Base-by-base conservation (phyloP, 2,888 invertebrate species). In the Epistrophella euchroma region DNA sequence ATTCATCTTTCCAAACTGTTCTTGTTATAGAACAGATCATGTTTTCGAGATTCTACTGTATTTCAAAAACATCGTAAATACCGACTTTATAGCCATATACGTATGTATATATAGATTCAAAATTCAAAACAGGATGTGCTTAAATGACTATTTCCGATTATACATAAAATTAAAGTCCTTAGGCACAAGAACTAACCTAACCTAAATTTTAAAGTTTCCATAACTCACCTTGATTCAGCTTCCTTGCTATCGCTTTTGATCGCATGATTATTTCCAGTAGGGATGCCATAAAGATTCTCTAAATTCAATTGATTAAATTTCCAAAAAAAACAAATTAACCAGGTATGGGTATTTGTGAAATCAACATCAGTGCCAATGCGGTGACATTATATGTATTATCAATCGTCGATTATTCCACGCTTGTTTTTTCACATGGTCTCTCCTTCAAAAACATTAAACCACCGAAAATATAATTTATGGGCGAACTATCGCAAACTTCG, bases 171-270 rank as follows among this genome's bases (percentile, higher is more conserved):
- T n/a, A n/a, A n/a, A n/a, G n/a, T n/a, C n/a, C n/a, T n/a, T n/a
- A n/a, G n/a, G n/a, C n/a, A n/a, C n/a, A n/a, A n/a, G n/a, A n/a
- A n/a, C n/a, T n/a, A n/a, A n/a, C n/a, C n/a, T n/a, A 28, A 28
- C 28, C 28, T 28, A 0, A 0, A 4, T 28, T 28, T 28, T 28
- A 2, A 28, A 58, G 15, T 22, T 15, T 52, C 15, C 25, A 58
- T 4, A 19, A 88, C 90, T 91, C 88, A 92, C 92, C 91, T 90
- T 90, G 91, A 90, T 90, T 90, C 25, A 92, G 88, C 89, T 91
- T 92, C 88, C 92, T 90, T n/a, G 92, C 92, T 89, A 91, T 89
- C 90, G 91, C 91, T 89, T 92, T 92, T 86, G 91, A 92, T 90
- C 92, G 92, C 92, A 92, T 92, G 89, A 91, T 92, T 90, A 91